Evolutionary conservation across 2,888 invertebrate species (phyloP), one percentile per base, ranked within the genome.

Genomic region (Polyploca ridens): DNA sequence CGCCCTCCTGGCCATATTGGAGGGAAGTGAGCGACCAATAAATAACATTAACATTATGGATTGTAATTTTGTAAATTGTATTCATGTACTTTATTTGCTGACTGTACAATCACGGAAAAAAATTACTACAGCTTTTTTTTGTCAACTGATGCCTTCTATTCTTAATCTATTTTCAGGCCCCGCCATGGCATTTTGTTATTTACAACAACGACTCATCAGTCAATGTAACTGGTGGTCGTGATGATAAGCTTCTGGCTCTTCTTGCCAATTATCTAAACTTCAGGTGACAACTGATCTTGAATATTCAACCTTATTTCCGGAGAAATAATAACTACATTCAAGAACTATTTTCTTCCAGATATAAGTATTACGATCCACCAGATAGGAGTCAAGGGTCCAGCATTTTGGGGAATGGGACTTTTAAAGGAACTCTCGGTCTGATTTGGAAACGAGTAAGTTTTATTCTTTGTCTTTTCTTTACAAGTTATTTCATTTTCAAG

Each of bases 171-270:
- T 49, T 65, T 35, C 63, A 96, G 95, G 95, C 95, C 3, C 97
- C 97, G 0, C 97, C 97, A 0, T 97, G 97, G 97, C 96, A 96
- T 87, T 97, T 97, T 84, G 96, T 97, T 0, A 93, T 88, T 65
- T 96, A 96, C 81, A 92, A 92, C 67, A 96, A 96, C 72, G 94
- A 93, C 65, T 90, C 90, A 0, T 86, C 84, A 44, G 84, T 95
- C 58, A 90, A 93, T 71, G 96, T 97, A 1, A 94, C 95, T 0
- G 97, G 97, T 0, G 97, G 97, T 1, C 90, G 97, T 64, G 97
- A 97, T 83, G 96, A 97, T 86, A 95, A 96, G 74, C 90, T 97
- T 8, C 88, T 97, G 0, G 88, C 93, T 13, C 80, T 97, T 0
- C 83, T 97, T 65, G 94, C 96, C 0, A 86, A 94, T 64, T 96